phyloP scores from a whole-genome alignment of 2,888 invertebrate species.

The Drosophila macrospina region DNA sequence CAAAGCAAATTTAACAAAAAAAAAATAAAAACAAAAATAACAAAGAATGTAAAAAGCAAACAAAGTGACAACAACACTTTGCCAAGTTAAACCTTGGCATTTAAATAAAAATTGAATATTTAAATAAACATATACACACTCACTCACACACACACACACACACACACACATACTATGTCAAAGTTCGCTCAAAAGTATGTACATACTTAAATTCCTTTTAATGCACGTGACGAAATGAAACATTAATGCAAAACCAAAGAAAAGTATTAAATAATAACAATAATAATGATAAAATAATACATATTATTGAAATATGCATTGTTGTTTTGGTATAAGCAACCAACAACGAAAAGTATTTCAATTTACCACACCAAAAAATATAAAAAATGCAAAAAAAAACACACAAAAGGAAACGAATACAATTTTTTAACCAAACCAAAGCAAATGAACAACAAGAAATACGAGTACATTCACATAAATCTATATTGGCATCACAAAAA shows the following conservation, averaged over 20 bases:
- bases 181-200: conserved; percentile 50
- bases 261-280: conserved; percentile 6
- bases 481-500: conserved; percentile 30
- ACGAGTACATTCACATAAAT: conserved; percentile 19
- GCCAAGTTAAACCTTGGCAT: conserved; percentile 25
- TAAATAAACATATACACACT: conserved; percentile 38
- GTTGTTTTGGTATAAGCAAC: conserved; percentile 21
- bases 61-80: conserved; percentile 33
- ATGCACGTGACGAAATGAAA: conserved; percentile 47
- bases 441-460: conserved; percentile 3
- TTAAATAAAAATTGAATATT: conserved; percentile 53
- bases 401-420: conserved; percentile 11
- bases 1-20: conserved; percentile 40
- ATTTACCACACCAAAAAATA: conserved; percentile 18
- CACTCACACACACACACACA: conserved; percentile 1
- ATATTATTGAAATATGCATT: conserved; percentile 36
- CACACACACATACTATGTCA: conserved; percentile 24
- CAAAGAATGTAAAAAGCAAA: conserved; percentile 28
- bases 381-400: too few relatives aligned
- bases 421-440: conserved; percentile 32
- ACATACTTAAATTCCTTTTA: conserved; percentile 59
- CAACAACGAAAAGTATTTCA: conserved; percentile 38
- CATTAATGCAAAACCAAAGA: conserved; percentile 35
- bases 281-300: conserved; percentile 13
- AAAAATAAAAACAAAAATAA: too few relatives aligned